phyloP scores from a whole-genome alignment of 2,113 vertebrate genomes.

The Cyphomyrus discorhynchus region DNA sequence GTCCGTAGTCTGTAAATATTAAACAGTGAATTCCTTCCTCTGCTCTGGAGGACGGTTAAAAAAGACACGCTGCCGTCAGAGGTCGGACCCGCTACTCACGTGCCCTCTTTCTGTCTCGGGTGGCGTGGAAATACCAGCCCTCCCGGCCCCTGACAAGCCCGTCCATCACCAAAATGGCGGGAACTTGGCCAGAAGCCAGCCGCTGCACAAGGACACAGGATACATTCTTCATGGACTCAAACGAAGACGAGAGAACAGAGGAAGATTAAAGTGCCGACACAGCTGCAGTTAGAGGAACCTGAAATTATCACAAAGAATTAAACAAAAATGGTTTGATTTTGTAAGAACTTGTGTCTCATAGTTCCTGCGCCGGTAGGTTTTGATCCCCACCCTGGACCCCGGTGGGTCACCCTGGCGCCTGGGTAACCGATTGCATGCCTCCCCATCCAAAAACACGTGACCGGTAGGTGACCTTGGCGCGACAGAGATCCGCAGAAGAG shows the following conservation, averaged over 20 bases:
- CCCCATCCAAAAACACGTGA: background rate
- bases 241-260: background rate
- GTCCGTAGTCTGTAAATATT: background rate
- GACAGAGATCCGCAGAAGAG: background rate
- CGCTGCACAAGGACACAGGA: background rate
- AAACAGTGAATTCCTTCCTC: conserved; percentile 10
- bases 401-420: background rate
- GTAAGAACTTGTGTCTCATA: background rate
- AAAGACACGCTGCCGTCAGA: background rate
- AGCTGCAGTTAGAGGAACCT: background rate
- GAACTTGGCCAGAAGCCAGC: background rate
- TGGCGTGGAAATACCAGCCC: background rate
- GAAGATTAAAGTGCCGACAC: background rate
- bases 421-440: background rate
- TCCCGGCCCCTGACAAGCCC: background rate
- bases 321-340: background rate
- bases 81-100: too few species aligned
- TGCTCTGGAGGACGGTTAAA: background rate
- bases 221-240: background rate
- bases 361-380: background rate
- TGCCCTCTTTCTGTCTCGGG: background rate
- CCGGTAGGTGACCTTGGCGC: background rate
- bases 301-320: background rate
- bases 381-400: background rate
- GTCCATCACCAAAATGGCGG: background rate